Base-by-base conservation (phyloP, 1,140 invertebrate genomes). In the Gryon sp. region DNA sequence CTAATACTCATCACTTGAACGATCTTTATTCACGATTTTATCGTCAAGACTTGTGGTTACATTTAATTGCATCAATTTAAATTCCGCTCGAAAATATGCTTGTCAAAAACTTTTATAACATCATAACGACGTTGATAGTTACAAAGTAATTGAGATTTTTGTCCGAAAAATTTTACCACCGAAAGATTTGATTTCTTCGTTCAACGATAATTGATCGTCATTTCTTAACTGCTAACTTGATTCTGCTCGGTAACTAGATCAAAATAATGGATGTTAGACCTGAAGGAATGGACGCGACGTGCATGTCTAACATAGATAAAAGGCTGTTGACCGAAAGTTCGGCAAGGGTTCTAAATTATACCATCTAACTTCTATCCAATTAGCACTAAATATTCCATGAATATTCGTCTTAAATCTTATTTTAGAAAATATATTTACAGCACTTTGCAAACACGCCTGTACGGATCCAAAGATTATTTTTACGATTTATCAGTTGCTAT, bases 271-370 rank as follows among this genome's bases (percentile, higher is more conserved):
- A 74, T 55, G 36, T 22, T 20, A 55, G 60, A 59, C 45, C 28
- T 43, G 12, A 48, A 73, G 50, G 32, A 73, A 73, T 73, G 69
- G 43, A 66, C 43, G 45, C 70, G 36, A 36, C 70, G 70, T 66
- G 70, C 70, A 74, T 74, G 70, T 66, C 70, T 74, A 59, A 53
- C 52, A 66, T 66, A 66, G 70, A 65, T 74, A 66, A 74, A 74
- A 74, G 70, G 53, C 22, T 74, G 60, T 66, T 66, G 60, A 74
- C 70, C 70, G 52, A 32, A 45, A 66, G 30, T 66, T 55, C 18
- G 45, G 8, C 52, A 50, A 43, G 20, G 52, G 18, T 26, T 74
- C 60, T 59, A 50, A 65, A 66, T 74, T 74, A 65, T 66, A 45
- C 60, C 52, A 60, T 59, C 60, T 30, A 74, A 74, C 60, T 74